Base-by-base conservation (phyloP, 2,797 vertebrate genomes). In the Sebastiscus tertius region DNA sequence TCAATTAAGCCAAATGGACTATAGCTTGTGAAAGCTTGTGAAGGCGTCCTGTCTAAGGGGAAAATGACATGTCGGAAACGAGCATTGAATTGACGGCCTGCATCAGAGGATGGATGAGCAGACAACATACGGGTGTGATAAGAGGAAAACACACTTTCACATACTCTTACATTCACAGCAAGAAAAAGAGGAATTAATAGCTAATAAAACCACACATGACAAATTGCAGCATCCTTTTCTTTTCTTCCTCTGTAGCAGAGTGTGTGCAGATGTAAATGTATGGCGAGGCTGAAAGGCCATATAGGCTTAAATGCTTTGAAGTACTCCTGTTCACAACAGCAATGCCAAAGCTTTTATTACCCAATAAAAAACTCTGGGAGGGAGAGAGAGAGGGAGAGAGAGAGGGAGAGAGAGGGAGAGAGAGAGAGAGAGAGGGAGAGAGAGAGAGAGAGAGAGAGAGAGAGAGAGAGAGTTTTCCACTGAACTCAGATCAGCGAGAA, bases 361-460 rank as follows among this genome's bases (percentile, higher is more conserved):
- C 68, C 74, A 75, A 76, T 89, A 42, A 80, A 91, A 85, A 56
- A 8, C 58, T 12, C 72, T 83, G 88, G 24, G 24, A 24, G 24
- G 24, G 24, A 24, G 24, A 24, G 24, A 24, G 24, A 24, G 24
- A 24, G 24, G 2, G 24, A 24, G 24, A 24, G 2, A 24, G 24
- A 24, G 24, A 24, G 24, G 2, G 24, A 24, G 24, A 24, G 24
- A 24, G 24, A 24, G 24, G 2, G 24, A 24, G 24, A 24, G 24
- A 24, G 24, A 24, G 24, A 24, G 24, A 24, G 24, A 24, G 24
- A 24, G 24, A 24, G 24, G 2, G 24, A 24, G 24, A 24, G 24
- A 24, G 24, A 24, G 24, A 24, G 24, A 24, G 24, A 24, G 24
- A 24, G 24, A 24, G 24, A 24, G 24, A 24, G 24, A 24, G 59